A percentile compares a stretch with the other conserved stretches of the same genome.
Evolutionary conservation across 2,113 vertebrate genomes (phyloP).

Genomic region (Macquaria ambigua): DNA sequence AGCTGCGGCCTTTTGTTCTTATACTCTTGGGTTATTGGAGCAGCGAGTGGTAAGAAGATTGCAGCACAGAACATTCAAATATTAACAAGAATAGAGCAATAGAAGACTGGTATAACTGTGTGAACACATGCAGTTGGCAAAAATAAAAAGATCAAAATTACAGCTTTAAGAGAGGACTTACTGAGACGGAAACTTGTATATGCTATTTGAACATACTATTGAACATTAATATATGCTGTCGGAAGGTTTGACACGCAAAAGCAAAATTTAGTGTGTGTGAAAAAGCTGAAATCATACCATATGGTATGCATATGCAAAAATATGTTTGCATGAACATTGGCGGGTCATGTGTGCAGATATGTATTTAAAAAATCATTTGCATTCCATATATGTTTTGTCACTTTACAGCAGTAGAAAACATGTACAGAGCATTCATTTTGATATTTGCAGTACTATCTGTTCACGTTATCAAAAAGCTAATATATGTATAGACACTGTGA

Average conservation of each 20-base stretch:
- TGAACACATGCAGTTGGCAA: background rate
- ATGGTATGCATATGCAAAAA: background rate
- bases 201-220: slow-evolving; percentile 14
- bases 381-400: too few relatives aligned
- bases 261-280: background rate
- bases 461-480: background rate
- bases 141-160: background rate
- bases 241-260: background rate
- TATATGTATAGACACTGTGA: background rate
- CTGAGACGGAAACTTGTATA: background rate
- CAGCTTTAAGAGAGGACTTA: background rate
- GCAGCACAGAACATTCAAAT: background rate
- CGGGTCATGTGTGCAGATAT: background rate
- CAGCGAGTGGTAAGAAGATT: background rate
- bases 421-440: background rate
- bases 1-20: background rate
- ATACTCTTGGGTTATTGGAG: background rate
- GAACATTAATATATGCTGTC: slow-evolving; percentile 17
- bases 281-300: background rate
- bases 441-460: background rate
- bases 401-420: background rate
- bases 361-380: background rate
- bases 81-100: background rate
- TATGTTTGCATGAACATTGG: background rate
- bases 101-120: background rate